Evolutionary conservation across 2,113 vertebrate genomes (phyloP).

Genomic region (zebrafish (Danio rerio)): DNA sequence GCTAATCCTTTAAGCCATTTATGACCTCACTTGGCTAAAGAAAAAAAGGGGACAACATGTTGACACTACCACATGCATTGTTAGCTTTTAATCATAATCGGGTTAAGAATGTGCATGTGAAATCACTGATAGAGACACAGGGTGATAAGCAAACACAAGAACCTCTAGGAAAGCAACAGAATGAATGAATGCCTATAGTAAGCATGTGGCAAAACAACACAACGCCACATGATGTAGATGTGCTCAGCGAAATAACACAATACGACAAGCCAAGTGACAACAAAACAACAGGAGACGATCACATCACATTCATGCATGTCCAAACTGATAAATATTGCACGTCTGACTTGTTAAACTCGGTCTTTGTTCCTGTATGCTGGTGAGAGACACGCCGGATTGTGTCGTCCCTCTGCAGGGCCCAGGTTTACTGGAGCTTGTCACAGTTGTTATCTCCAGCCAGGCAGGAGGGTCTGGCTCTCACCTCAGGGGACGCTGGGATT

Average conservation of each 20-base stretch:
- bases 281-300: not conserved
- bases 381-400: constrained; percentile 23
- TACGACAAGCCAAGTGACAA: not conserved
- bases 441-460: constrained; percentile 45
- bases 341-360: constrained; percentile 13
- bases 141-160: not conserved
- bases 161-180: constrained; percentile 10
- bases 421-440: constrained; percentile 44
- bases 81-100: too few relatives aligned
- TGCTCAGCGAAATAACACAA: not conserved
- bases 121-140: not conserved
- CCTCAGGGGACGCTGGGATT: not conserved
- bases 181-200: not conserved
- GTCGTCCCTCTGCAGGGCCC: not conserved
- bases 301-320: not conserved
- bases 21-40: too few relatives aligned
- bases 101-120: too few relatives aligned
- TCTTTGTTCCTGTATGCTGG: constrained; percentile 34
- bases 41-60: too few relatives aligned
- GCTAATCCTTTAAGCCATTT: too few relatives aligned
- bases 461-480: constrained; percentile 37
- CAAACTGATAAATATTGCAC: constrained; percentile 44
- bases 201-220: constrained; percentile 7
- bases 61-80: too few relatives aligned
- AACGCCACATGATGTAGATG: not conserved